Base-by-base conservation (phyloP, 2,888 invertebrate genomes). In the Amorpha juglandis region DNA sequence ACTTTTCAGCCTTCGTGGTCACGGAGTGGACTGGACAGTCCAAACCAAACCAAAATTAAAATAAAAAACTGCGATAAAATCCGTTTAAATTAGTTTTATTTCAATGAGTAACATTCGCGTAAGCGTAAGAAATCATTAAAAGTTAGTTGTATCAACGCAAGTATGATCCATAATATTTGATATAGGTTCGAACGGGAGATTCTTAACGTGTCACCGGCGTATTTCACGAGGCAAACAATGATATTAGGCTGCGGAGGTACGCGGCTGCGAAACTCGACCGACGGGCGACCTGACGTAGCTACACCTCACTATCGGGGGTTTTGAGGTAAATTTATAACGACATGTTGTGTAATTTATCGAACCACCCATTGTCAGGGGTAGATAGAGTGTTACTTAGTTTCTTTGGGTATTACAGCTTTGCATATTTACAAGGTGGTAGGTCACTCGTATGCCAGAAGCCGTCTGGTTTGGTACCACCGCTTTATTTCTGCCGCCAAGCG, bases 91-190 rank as follows among this genome's bases (percentile, higher is more conserved):
- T n/a, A n/a, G n/a, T n/a, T n/a, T n/a, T n/a, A n/a, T n/a, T n/a
- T n/a, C n/a, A n/a, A n/a, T n/a, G n/a, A n/a, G n/a, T n/a, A n/a
- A n/a, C n/a, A n/a, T n/a, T n/a, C n/a, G n/a, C n/a, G n/a, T n/a
- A n/a, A n/a, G n/a, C n/a, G n/a, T n/a, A n/a, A n/a, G n/a, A 4
- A 12, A 12, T 33, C 0, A 52, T 3, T 27, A 4, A 11, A 6
- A 52, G 14, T 58, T 58, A 42, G 58, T 58, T 42, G 58, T 58
- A 58, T 58, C 19, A 58, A 16, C 42, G 6, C 11, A 7, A 6
- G 11, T 11, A 8, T 12, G 58, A 58, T 58, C 38, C 58, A 6
- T 58, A 58, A 58, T 55, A 55, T 58, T 58, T 42, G 58, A 42
- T 58, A 38, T 58, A 58, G 42, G 38, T 19, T 42, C 58, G 11